These are phyloP conservation scores for Solea senegalensis DNA, from an alignment of 2,113 vertebrate genomes.

Conservation along the genomic window DNA sequence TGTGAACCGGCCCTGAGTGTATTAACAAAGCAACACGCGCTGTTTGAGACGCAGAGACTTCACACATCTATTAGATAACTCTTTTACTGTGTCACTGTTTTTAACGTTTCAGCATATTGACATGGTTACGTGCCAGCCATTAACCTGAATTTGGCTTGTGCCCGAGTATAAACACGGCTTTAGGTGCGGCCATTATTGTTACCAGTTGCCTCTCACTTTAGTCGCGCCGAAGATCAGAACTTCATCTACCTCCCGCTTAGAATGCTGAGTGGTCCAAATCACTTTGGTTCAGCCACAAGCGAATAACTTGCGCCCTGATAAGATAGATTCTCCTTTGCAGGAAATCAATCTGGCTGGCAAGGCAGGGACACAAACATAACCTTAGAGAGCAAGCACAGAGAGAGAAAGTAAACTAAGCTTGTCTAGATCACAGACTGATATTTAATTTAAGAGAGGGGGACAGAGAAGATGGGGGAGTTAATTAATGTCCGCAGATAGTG, in stretches of 20 bases:
- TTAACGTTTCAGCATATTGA: too few relatives aligned
- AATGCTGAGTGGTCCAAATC: not conserved
- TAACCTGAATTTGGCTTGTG: too few relatives aligned
- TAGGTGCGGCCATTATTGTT: too few relatives aligned
- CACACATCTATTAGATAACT: too few relatives aligned
- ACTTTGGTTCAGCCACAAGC: not conserved
- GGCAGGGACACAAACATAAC: not conserved
- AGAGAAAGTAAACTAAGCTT: slow-evolving; percentile 17
- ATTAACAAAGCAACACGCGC: too few relatives aligned
- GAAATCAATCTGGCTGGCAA: not conserved
- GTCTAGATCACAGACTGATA: slow-evolving; percentile 33
- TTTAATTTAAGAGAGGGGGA: slow-evolving; percentile 29
- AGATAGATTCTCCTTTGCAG: not conserved
- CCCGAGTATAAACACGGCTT: too few relatives aligned
- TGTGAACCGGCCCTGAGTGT: too few relatives aligned
- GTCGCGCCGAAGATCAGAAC: too few relatives aligned
- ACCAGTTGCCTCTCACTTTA: too few relatives aligned
- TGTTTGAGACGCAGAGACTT: too few relatives aligned
- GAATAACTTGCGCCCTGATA: not conserved
- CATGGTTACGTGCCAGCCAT: too few relatives aligned
- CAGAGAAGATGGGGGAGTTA: slow-evolving; percentile 26
- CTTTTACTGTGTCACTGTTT: too few relatives aligned
- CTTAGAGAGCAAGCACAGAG: not conserved
- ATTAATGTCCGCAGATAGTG: slow-evolving; percentile 50
- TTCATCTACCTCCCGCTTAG: not conserved